Evolutionary conservation across 2,797 vertebrate species (phyloP), one percentile per base, ranked within the genome.

Genomic region (Gila robusta): DNA sequence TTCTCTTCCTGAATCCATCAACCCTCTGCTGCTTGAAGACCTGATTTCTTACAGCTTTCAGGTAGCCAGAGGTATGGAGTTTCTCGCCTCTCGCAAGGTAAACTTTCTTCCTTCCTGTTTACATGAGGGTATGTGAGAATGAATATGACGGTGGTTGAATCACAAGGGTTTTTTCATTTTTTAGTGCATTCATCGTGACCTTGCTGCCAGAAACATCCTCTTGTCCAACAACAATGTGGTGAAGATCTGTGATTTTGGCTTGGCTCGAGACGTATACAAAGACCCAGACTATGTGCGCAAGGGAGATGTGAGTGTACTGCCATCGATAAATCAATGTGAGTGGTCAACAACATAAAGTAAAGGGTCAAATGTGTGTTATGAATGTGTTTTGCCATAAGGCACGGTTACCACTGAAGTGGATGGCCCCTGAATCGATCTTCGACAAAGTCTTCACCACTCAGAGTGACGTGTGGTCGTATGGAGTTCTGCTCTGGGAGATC

Each of bases 391-490:
- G 71, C 83, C 81, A 21, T 91, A 41, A 99, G 98, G 95, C 97
- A 59, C 96, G 98, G 23, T 96, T 99, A 89, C 98, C 98, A 62
- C 95, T 99, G 86, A 99, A 99, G 89, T 99, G 98, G 98, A 99
- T 99, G 98, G 97, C 98, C 90, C 98, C 97, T 0, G 98, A 99
- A 92, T 98, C 98, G 66, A 99, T 99, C 92, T 99, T 99, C 87
- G 98, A 99, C 96, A 99, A 99, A 91, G 95, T 99, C 92, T 99
- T 99, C 92, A 99, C 97, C 85, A 96, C 97, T 41, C 97, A 98
- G 95, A 99, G 98, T 0, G 98, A 99, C 0, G 97, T 99, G 86
- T 99, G 98, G 98, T 98, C 98, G 78, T 99, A 94, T 0, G 98
- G 98, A 41, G 96, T 99, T 6, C 94, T 99, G 90, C 95, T 99